Evolutionary conservation across 2,797 vertebrate genomes (phyloP), one percentile per base, ranked within the genome.

Genomic region (Ptychobarbus kaznakovi): DNA sequence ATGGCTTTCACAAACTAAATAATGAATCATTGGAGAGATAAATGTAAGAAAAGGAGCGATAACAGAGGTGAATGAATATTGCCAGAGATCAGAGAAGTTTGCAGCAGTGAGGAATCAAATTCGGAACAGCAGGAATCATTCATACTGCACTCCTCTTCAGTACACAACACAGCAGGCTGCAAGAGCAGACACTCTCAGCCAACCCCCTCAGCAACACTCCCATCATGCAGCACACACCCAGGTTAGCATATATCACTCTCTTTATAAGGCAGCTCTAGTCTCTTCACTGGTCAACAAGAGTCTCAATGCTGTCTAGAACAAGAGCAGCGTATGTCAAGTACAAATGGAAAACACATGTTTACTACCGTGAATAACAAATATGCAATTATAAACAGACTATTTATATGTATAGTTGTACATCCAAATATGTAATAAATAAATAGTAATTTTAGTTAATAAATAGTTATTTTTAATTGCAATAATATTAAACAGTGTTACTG

Each of bases 11-110:
- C 84, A 56, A 3, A 20, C 44, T 89, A 85, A 90, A 91, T 90
- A 89, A 91, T 85, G 70, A 90, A 88, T 86, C 46, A 51, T 35
- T 79, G 66, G 38, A 79, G 82, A 83, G 80, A 89, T 80, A 86
- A 85, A 86, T 46, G 65, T 18, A 42, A 53, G 61, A 66, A 68
- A 86, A 40, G 49, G 69, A 61, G 81, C 73, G 81, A 81, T 84
- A 81, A 75, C 44, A n/a, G 44, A 77, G 42, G 68, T 65, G 75
- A 80, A 83, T 86, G 86, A 89, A 89, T 87, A 84, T 70, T 63
- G 80, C 86, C 76, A 85, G 86, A 80, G 77, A 88, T 87, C 86
- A 82, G 83, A 83, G 63, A 82, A 63, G 44, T 53, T 63, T 77
- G 18, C 18, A 81, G 44, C 25, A n/a, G 75, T 44, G 46, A 73